These are phyloP conservation scores for Halocynthia roretzi DNA, from an alignment of 23 tunicate species.

Conservation along the genomic window DNA sequence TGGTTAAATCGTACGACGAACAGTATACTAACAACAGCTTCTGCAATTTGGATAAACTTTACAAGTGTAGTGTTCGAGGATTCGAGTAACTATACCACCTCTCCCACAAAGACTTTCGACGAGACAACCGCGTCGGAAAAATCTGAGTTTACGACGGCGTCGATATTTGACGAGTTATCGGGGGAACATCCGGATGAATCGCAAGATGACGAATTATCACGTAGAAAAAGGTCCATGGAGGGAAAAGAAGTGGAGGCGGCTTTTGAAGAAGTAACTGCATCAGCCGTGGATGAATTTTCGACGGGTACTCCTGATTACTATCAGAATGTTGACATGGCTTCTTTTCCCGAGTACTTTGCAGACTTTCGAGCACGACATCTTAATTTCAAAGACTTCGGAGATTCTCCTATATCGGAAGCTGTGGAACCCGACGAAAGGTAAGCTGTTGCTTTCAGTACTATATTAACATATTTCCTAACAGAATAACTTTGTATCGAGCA, in stretches of 20 bases:
- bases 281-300: not conserved
- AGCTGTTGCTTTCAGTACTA: not conserved
- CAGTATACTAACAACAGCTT: not conserved
- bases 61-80: not conserved
- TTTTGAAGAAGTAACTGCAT: not conserved
- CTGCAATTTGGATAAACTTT: not conserved
- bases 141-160: not conserved
- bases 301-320: slow-evolving; percentile 5
- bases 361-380: not conserved
- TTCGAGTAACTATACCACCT: not conserved
- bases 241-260: not conserved
- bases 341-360: not conserved
- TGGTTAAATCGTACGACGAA: not conserved
- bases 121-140: not conserved
- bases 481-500: not conserved
- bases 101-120: not conserved
- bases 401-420: slow-evolving; percentile 33
- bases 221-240: not conserved
- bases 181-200: not conserved
- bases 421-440: slow-evolving; percentile 31
- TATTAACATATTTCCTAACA: not conserved
- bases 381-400: not conserved
- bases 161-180: not conserved
- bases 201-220: not conserved
- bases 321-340: not conserved